A percentile compares a stretch with the other conserved stretches of the same genome.
Evolutionary conservation across 2,113 vertebrate species (phyloP).

Genomic region (Carollia perspicillata): DNA sequence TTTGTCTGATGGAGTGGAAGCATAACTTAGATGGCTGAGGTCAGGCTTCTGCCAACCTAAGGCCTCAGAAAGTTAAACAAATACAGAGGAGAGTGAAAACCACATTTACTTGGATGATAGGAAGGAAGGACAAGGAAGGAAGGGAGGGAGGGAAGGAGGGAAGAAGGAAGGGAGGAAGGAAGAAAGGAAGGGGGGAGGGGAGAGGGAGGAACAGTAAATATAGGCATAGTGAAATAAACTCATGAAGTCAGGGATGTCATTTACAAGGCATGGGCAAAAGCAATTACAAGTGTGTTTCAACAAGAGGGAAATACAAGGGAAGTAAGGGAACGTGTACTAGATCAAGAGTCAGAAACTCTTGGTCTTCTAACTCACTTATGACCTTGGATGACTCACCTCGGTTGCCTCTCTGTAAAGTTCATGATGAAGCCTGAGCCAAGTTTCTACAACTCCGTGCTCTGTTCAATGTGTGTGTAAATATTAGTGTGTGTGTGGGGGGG

Average conservation of each 20-base stretch:
- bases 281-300: background rate
- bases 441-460: background rate
- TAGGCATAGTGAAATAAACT: background rate
- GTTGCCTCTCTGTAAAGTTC: background rate
- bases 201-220: background rate
- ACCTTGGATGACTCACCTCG: background rate
- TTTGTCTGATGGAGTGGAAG: conserved; percentile 61
- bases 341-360: background rate
- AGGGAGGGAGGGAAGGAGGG: fast-evolving
- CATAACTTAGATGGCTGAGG: conserved; percentile 44
- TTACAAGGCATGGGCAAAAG: background rate
- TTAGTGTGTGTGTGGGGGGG: background rate
- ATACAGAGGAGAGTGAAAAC: background rate
- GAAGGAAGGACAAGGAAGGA: too few relatives aligned
- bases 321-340: fast-evolving
- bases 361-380: background rate
- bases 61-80: conserved; percentile 32
- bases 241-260: background rate
- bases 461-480: background rate
- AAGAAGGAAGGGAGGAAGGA: background rate
- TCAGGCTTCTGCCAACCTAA: conserved; percentile 19
- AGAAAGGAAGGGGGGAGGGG: too few relatives aligned
- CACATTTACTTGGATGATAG: background rate
- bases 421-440: background rate
- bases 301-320: background rate